Base-by-base conservation (phyloP, 2,797 vertebrate species). In the Siniperca obscura region DNA sequence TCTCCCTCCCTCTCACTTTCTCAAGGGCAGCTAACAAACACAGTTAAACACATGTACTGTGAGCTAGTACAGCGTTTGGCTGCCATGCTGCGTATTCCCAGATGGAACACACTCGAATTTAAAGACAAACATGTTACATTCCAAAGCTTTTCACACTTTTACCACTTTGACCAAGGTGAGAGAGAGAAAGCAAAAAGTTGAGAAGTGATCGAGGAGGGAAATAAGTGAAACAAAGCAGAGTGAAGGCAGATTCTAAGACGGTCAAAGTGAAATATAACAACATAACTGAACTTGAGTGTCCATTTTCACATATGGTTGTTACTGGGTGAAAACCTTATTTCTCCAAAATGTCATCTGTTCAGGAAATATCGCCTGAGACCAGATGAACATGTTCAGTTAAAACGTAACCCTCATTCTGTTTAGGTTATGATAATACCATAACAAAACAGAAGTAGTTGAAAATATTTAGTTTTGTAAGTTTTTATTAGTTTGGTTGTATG, bases 131-230 rank as follows among this genome's bases (percentile, higher is more conserved):
- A 50, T 48, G 76, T 85, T 74, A 57, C 57, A 64, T 78, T 56
- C 19, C 55, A 46, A 59, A 64, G 87, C 84, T 90, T 89, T 90
- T 90, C 70, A 71, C 86, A 81, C 78, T 60, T 67, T 34, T 48
- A 65, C 52, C 76, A 77, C 82, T 78, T 76, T 66, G 67, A 53
- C 78, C 55, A 44, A 73, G 66, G 76, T 69, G 74, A 81, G 38
- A 70, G 62, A 68, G 52, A 36, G 19, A 40, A 10, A 46, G 34
- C 7, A 70, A 46, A 16, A 53, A 44, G 53, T 5, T 30, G 57
- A 71, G 59, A 57, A 73, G 36, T 57, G 25, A 40, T 38, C 0
- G 8, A 48, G 38, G 52, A 53, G 53, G 38, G 13, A 72, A 73
- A 34, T 25, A 68, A 53, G 9, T 22, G 60, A 16, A 60, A 74